Base-by-base conservation (phyloP, 2,797 vertebrate genomes). In the Notamacropus eugenii region DNA sequence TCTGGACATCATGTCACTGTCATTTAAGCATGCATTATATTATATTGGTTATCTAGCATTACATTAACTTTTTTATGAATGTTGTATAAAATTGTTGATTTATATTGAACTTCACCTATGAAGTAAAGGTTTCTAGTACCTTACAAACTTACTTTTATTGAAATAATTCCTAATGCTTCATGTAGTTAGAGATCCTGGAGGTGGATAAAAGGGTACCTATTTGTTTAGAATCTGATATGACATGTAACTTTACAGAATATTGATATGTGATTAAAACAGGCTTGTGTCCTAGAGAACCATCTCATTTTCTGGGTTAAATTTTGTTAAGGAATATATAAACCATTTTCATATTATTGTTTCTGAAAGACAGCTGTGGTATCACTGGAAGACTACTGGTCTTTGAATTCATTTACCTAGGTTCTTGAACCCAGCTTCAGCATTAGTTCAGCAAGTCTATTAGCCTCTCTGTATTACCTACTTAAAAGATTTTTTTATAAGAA, bases 101-200 rank as follows among this genome's bases (percentile, higher is more conserved):
- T 62, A 31, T 62, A 31, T 62, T 62, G 31, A 34, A 34, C 31
- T 31, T 59, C 58, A 59, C 28, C 58, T 31, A 13, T 59, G 58
- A 31, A 59, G 11, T 59, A n/a, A 67, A 67, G 59, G 59, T 67
- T 67, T n/a, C 29, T 4, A 67, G 31, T 67, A 67, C 0, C 31
- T 62, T 4, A 34, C 31, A 62, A 34, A 62, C 6, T 29, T 62
- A 34, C 59, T 34, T 67, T 16, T 67, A 16, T 16, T 92, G 40
- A 0, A 94, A 24, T 28, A 93, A 31, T 96, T 34, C 93, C 92
- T 62, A 95, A 55, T 92, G n/a, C 58, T 95, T 93, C 91, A 50
- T 95, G 95, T 97, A 93, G 14, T 22, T 56, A 93, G 90, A 94
- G 54, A 59, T 94, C 29, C 92, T 95, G n/a, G 55, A 93, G 29